These are phyloP conservation scores for Globia sparganii DNA, from an alignment of 2,888 invertebrate species.

Conservation along the genomic window DNA sequence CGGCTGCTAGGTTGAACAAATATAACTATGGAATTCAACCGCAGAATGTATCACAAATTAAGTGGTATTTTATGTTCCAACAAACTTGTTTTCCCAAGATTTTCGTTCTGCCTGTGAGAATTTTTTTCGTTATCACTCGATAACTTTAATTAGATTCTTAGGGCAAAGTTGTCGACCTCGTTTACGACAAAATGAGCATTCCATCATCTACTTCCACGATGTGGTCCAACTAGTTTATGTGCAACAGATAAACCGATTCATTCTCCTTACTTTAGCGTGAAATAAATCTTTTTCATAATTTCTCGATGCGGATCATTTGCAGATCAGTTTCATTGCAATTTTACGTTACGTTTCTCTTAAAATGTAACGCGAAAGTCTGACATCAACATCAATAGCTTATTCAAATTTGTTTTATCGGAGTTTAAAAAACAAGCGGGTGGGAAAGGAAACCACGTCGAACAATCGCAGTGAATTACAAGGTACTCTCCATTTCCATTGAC, in stretches of 20 bases:
- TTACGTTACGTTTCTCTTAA: conserved; percentile 62
- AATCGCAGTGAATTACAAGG: conserved; percentile 75
- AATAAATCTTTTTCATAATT: conserved; percentile 58
- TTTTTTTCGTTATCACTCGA: conserved; percentile 61
- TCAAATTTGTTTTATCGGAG: conserved; percentile 72
- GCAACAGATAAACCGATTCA: conserved; percentile 52
- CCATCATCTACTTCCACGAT: conserved; percentile 54
- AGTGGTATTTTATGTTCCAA: conserved; percentile 28
- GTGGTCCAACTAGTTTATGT: conserved; percentile 60
- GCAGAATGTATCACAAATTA: conserved; percentile 19
- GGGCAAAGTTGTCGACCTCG: conserved; percentile 68
- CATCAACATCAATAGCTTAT: conserved; percentile 72
- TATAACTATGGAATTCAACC: conserved; percentile 17
- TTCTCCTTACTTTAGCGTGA: conserved; percentile 58
- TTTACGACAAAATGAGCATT: conserved; percentile 68
- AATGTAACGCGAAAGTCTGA: conserved; percentile 72
- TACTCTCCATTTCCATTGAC: conserved; percentile 77
- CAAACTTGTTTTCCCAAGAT: conserved; percentile 51
- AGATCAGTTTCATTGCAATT: conserved; percentile 54
- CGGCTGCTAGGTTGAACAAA: conserved; percentile 2
- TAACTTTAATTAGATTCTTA: conserved; percentile 73
- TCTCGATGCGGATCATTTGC: conserved; percentile 51
- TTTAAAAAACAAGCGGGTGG: conserved; percentile 73
- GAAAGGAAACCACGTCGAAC: conserved; percentile 80
- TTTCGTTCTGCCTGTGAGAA: conserved; percentile 39